Evolutionary conservation across 2,888 invertebrate genomes (phyloP), one percentile per base, ranked within the genome.

Genomic region (Drosophila lacicola): DNA sequence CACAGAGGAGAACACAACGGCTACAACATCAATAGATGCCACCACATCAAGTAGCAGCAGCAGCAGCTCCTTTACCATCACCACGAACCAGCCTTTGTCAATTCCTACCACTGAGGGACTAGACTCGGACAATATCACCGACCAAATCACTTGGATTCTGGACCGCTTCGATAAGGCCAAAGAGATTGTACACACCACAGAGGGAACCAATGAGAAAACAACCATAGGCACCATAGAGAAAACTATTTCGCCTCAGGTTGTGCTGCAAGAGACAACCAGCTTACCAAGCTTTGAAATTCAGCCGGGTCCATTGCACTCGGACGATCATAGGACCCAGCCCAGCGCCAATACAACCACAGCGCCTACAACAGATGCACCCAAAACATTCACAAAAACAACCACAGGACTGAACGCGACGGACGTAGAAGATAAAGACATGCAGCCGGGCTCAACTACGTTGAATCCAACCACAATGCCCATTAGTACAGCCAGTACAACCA

Each of bases 141-240:
- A 82, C 13, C 50, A 29, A 9, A 61, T 89, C 2, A 82, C 70
- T 5, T 89, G 90, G 89, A 68, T 89, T 2, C 55, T 86, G 36
- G 88, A 88, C 62, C 68, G 65, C 14, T 77, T 77, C 21, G 80
- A 88, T 33, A 75, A 68, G 34, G 78, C 71, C 10, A 81, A 80
- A 60, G 76, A 77, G 25, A 85, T 89, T 37, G 29, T 73, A 9
- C 73, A 44, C n/a, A 78, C 88, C 10, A 76, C 86, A 9, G 69
- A 58, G 47, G 42, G 57, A 8, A n/a, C 69, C 2, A 44, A 19
- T 10, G 42, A 45, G 4, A 21, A 47, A 41, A 19, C 62, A 8
- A 67, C 57, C 9, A 45, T 13, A 0, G 34, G 10, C 33, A 11
- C n/a, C 33, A 46, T 11, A 11, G 21, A 11, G 14, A 3, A n/a